Conservation (phyloP, 1,140 invertebrate genomes). For the Drosophila ercepeae region DNA sequence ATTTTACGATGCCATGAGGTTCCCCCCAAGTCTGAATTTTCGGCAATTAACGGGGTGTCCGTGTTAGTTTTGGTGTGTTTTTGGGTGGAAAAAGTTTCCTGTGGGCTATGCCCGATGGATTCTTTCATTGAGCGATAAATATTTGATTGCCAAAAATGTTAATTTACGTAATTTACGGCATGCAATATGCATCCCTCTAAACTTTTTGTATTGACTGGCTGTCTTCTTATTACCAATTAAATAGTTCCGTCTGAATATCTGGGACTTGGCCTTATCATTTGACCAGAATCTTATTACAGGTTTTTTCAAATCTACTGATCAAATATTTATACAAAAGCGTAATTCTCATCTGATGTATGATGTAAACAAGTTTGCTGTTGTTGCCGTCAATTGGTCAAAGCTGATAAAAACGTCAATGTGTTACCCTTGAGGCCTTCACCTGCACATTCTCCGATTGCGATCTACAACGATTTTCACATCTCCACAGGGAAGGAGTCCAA, state of each 20-base stretch:
- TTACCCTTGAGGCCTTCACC: slow-evolving; percentile 63
- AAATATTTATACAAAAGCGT: slow-evolving; percentile 49
- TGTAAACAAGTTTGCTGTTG: slow-evolving; percentile 46
- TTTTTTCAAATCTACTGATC: slow-evolving; percentile 33
- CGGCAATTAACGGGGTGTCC: slow-evolving; percentile 48
- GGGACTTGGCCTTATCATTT: slow-evolving; percentile 52
- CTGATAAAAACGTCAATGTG: slow-evolving; percentile 75
- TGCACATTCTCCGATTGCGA: slow-evolving; percentile 57
- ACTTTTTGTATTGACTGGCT: slow-evolving; percentile 27
- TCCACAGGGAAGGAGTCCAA: slow-evolving; percentile 35
- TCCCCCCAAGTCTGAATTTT: slow-evolving; percentile 17
- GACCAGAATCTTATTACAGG: slow-evolving; percentile 48
- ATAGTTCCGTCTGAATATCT: slow-evolving; percentile 44
- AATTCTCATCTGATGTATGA: slow-evolving; percentile 25
- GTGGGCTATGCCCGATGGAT: slow-evolving; percentile 38
- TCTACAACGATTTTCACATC: slow-evolving; percentile 65
- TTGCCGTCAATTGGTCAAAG: slow-evolving; percentile 56
- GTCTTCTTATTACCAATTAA: slow-evolving; percentile 41
- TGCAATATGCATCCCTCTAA: slow-evolving; percentile 30
- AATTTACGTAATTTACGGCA: slow-evolving; percentile 55
- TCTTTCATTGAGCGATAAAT: slow-evolving; percentile 61
- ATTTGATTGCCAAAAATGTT: slow-evolving; percentile 60
- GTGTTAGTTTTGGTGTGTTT: slow-evolving; percentile 11
- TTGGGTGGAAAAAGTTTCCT: slow-evolving; percentile 18
- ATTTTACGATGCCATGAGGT: slow-evolving; percentile 63